Conservation (phyloP, 2,888 invertebrate genomes). For the Papilio elwesi region DNA sequence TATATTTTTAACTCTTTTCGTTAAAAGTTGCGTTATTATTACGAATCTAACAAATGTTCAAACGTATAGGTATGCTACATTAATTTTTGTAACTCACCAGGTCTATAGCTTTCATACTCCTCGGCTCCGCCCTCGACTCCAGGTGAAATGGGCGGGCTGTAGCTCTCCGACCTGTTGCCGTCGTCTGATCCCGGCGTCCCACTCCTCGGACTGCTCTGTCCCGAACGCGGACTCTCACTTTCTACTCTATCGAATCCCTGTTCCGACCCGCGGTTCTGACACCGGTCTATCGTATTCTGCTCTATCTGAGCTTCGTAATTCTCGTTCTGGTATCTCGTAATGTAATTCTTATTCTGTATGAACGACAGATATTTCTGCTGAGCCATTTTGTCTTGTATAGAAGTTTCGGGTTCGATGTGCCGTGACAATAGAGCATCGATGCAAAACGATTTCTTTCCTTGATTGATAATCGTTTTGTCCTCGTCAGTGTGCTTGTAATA, state of each 20-base stretch:
- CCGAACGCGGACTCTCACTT: conserved; percentile 62
- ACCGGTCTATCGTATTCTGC: conserved; percentile 74
- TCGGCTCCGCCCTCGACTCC: conserved; percentile 89
- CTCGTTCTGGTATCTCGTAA: conserved; percentile 68
- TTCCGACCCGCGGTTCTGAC: conserved; percentile 49
- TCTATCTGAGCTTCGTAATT: conserved; percentile 78
- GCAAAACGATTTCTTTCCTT: conserved; percentile 91
- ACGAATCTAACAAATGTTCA: too few relatives aligned
- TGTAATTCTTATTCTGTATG: conserved; percentile 75
- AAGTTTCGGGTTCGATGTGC: conserved; percentile 62
- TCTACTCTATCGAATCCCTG: conserved; percentile 52
- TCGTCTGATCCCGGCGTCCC: conserved; percentile 82
- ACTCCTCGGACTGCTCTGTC: conserved; percentile 68
- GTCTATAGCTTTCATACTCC: conserved; percentile 75
- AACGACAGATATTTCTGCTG: conserved; percentile 73
- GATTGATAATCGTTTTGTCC: conserved; percentile 72
- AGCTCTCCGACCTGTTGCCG: conserved; percentile 86
- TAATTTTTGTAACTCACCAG: conserved; percentile 59
- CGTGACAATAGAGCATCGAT: conserved; percentile 94
- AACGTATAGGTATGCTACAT: too few relatives aligned
- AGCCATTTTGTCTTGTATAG: conserved; percentile 65
- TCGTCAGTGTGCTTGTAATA: conserved; percentile 63
- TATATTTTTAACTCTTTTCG: too few relatives aligned
- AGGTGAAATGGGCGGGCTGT: conserved; percentile 93
- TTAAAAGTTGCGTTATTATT: too few relatives aligned